These are phyloP conservation scores for Callyntrura guangdongensis DNA, from an alignment of 2,888 invertebrate genomes.

Conservation along the genomic window DNA sequence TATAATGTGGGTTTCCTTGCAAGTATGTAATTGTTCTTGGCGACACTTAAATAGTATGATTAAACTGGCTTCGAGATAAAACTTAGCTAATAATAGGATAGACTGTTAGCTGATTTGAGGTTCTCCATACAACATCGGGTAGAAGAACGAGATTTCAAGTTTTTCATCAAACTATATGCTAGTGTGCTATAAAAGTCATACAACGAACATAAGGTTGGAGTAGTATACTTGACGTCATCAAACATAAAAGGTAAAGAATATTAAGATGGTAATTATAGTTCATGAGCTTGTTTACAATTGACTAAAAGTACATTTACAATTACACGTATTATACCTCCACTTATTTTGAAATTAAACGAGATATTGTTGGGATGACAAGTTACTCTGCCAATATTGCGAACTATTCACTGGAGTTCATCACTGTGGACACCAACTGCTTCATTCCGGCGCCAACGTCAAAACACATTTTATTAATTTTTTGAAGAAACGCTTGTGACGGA, in stretches of 20 bases:
- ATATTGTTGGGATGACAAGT: neutral
- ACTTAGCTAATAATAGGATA: too few relatives aligned
- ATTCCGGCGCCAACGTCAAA: conserved; percentile 84
- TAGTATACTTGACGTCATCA: too few relatives aligned
- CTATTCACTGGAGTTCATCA: conserved; percentile 13
- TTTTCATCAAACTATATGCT: too few relatives aligned
- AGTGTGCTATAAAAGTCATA: too few relatives aligned
- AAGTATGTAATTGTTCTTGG: too few relatives aligned
- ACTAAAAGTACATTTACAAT: neutral
- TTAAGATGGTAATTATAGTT: neutral
- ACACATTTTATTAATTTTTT: conserved; percentile 82
- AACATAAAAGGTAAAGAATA: neutral
- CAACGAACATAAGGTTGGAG: too few relatives aligned
- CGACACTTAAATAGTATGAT: too few relatives aligned
- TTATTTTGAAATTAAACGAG: conserved; percentile 13
- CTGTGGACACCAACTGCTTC: conserved; percentile 81
- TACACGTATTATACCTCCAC: neutral
- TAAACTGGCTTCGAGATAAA: too few relatives aligned
- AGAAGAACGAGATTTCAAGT: too few relatives aligned
- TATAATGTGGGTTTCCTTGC: too few relatives aligned
- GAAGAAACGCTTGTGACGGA: conserved; percentile 69
- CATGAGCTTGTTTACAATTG: conserved; percentile 3
- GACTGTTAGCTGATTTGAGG: too few relatives aligned
- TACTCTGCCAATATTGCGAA: neutral
- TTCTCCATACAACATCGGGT: too few relatives aligned